phyloP scores from a whole-genome alignment of 2,888 invertebrate genomes.

The Ligdia adustata region DNA sequence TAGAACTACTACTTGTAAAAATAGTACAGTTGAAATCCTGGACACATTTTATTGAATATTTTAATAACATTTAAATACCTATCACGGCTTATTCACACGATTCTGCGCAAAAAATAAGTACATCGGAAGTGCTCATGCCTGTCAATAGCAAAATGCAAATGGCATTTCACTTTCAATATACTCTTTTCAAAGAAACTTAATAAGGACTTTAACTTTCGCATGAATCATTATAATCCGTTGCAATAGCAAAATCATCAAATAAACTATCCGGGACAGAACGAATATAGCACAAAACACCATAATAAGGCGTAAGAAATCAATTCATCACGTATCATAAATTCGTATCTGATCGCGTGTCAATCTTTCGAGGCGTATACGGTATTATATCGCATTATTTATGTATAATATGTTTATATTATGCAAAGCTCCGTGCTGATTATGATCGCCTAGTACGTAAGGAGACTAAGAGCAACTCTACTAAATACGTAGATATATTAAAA shows the following conservation, averaged over 20 bases:
- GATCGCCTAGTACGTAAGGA: slow-evolving; percentile 28
- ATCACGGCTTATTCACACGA: not conserved
- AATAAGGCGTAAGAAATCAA: slow-evolving; percentile 50
- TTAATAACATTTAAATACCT: too few species aligned
- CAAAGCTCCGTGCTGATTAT: slow-evolving; percentile 31
- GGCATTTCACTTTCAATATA: slow-evolving; percentile 22
- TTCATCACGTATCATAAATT: slow-evolving; percentile 44
- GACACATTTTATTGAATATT: too few species aligned
- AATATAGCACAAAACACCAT: slow-evolving; percentile 38
- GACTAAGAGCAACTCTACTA: too few species aligned
- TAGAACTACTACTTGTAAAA: too few species aligned
- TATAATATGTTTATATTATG: slow-evolving; percentile 47
- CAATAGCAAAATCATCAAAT: slow-evolving; percentile 27
- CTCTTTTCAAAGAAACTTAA: slow-evolving; percentile 22
- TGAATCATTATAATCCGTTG: slow-evolving; percentile 28
- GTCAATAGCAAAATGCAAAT: slow-evolving; percentile 13
- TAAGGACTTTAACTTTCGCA: slow-evolving; percentile 31
- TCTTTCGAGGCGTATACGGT: slow-evolving; percentile 40
- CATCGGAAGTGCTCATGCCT: slow-evolving; percentile 6
- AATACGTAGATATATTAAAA: too few species aligned
- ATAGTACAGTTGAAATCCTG: too few species aligned
- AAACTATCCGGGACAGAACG: slow-evolving; percentile 35
- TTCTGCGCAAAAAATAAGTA: too few species aligned
- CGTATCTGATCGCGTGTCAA: slow-evolving; percentile 52
- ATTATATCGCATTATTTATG: slow-evolving; percentile 47